Evolutionary conservation across 2,888 invertebrate species (phyloP).

Genomic region (Nezara viridula): DNA sequence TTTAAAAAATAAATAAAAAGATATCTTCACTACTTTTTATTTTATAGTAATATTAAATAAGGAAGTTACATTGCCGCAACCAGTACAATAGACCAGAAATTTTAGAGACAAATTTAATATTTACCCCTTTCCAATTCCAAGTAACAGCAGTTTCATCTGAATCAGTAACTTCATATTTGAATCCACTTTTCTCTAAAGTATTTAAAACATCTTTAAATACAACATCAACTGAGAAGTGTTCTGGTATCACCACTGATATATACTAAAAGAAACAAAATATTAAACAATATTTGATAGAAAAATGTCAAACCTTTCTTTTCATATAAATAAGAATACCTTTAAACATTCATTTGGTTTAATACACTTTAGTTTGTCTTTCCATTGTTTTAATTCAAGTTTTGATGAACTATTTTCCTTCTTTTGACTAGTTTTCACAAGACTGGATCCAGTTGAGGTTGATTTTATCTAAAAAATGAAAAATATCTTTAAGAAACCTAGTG

Average conservation of each 20-base stretch:
- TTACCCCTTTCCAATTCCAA: constrained; percentile 25
- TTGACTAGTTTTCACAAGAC: neutral
- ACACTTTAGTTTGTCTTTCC: neutral
- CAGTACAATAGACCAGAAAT: too few relatives aligned
- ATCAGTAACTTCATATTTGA: neutral
- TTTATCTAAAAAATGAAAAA: neutral
- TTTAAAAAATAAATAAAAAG: too few relatives aligned
- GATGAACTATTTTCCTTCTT: neutral
- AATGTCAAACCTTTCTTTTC: neutral
- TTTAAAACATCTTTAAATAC: neutral
- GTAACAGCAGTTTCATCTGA: constrained; percentile 11
- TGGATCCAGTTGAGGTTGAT: neutral
- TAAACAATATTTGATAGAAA: neutral
- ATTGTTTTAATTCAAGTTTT: neutral
- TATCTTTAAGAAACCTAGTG: neutral
- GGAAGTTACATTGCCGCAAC: too few relatives aligned
- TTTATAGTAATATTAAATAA: too few relatives aligned
- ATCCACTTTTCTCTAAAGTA: neutral
- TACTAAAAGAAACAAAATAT: constrained; percentile 27
- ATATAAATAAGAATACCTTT: neutral
- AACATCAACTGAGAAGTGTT: neutral
- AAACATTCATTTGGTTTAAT: constrained; percentile 15
- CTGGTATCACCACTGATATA: neutral
- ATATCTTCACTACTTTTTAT: too few relatives aligned
- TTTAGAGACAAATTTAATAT: neutral